Base-by-base conservation (phyloP, 2,797 vertebrate genomes). In the Betta splendens region DNA sequence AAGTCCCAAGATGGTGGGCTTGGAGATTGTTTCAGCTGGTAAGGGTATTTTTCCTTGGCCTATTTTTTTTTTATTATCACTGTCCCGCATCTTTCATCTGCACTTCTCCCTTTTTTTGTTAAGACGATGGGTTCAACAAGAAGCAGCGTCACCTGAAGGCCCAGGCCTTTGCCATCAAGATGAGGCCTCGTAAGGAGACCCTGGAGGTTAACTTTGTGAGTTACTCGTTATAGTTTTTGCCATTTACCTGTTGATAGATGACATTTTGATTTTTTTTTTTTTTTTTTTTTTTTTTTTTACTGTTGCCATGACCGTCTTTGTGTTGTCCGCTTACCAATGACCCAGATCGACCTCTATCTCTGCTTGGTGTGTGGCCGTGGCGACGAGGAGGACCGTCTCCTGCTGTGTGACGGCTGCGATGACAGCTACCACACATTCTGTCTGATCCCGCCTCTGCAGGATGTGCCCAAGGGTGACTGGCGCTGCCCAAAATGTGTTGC, bases 361-460 rank as follows among this genome's bases (percentile, higher is more conserved):
- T 99, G 98, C 71, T 94, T 98, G 70, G 95, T 95, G 69, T 99
- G 98, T 73, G 96, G 96, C n/a, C 94, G 97, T 25, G 97, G 98
- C 2, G 96, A 99, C 28, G 95, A 98, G 0, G 98, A 99, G 80
- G 98, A 98, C 72, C 95, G 94, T 16, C 86, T 99, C 44, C 90
- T 99, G 9, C 87, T 99, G 69, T 99, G 98, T 68, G 98, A 99
- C 20, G 98, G 98, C 40, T 99, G 98, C 70, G 98, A 99, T 55
- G 98, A 99, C 88, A 99, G 98, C 87, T 98, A 98, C 83, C 98
- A 99, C 88, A 99, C 97, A 1, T 99, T 98, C 77, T 99, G 98
- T 81, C 89, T 99, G 60, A 96, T 99, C 77, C 98, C 97, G 0
- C 98, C 98, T 42, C 91, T 99, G 8, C 95, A 96, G 66, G 98